phyloP scores from a whole-genome alignment of 2,888 invertebrate genomes.

The Lymantria monacha region DNA sequence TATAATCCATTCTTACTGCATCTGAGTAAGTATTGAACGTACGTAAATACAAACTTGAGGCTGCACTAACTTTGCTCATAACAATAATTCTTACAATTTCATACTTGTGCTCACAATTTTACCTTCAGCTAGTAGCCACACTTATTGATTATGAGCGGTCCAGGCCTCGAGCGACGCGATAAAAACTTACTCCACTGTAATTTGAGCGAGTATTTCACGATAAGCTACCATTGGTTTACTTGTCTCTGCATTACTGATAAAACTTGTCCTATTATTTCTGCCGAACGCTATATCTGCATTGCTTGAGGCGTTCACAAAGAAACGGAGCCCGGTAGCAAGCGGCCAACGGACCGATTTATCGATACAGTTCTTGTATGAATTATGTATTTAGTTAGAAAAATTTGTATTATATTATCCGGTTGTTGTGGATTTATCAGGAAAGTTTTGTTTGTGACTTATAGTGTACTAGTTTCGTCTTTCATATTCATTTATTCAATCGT shows the following conservation, averaged over 20 bases:
- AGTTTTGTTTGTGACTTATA: conserved; percentile 33
- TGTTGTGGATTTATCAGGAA: conserved; percentile 27
- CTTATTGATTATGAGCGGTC: conserved; percentile 56
- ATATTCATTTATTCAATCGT: conserved; percentile 2
- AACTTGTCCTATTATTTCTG: conserved; percentile 71
- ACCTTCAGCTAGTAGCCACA: conserved; percentile 29
- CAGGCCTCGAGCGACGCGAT: conserved; percentile 55
- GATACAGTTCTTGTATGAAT: conserved; percentile 61
- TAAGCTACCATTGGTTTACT: conserved; percentile 50
- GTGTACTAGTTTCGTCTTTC: conserved; percentile 15
- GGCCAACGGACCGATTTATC: conserved; percentile 27
- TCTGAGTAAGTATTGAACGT: not conserved
- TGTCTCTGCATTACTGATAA: conserved; percentile 54
- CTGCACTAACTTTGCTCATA: conserved; percentile 7
- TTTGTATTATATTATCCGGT: conserved; percentile 29
- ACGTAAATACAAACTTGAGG: not conserved
- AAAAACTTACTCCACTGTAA: conserved; percentile 67
- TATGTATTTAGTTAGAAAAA: conserved; percentile 71
- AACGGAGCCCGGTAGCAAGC: conserved; percentile 30
- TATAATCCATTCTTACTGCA: not conserved
- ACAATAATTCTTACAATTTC: conserved; percentile 8
- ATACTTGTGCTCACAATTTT: conserved; percentile 14
- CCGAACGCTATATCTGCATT: conserved; percentile 29
- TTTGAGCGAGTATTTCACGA: conserved; percentile 62
- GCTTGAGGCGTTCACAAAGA: conserved; percentile 46